Evolutionary conservation across 2,113 vertebrate genomes (phyloP), one percentile per base, ranked within the genome.

Genomic region (Acanthisitta chloris): DNA sequence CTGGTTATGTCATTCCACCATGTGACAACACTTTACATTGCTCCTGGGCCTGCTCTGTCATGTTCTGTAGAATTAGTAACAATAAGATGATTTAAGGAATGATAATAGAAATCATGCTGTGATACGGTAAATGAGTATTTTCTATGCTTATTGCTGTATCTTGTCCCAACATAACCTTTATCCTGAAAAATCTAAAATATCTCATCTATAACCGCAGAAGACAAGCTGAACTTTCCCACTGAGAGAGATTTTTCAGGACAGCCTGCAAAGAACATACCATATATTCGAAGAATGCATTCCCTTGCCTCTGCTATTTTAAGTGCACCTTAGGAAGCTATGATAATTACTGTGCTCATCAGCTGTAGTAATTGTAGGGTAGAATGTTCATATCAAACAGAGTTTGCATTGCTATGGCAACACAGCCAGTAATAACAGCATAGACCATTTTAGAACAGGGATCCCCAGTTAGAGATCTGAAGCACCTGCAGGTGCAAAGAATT

Each of bases 331-430:
- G 97, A 97, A 97, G 90, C 85, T 61, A 81, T 87, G 94, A 83
- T 97, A 96, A 97, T 97, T 97, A 88, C 88, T 94, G 90, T 90
- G 84, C 95, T 98, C 96, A 97, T 97, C 97, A 97, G 84, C 84
- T 97, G 81, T 95, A 95, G 95, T 95, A 97, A 97, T 97, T 97
- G 86, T 73, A 84, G 86, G 71, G 89, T 97, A 96, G 81, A 95
- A 90, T 91, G 93, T 86, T 97, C 96, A 76, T 95, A 93, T 95
- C 93, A 97, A 92, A 95, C 67, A 82, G 73, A 95, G 88, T 61
- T 91, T 1, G 0, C 59, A 95, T 96, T 93, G 92, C 97, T 96
- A 97, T 97, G 91, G 97, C 81, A 97, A 98, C 97, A 83, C 70
- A 95, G 88, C 38, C 92, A 94, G 93, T 92, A 95, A 95, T 96